phyloP scores from a whole-genome alignment of 2,797 vertebrate species.

The Falco biarmicus region DNA sequence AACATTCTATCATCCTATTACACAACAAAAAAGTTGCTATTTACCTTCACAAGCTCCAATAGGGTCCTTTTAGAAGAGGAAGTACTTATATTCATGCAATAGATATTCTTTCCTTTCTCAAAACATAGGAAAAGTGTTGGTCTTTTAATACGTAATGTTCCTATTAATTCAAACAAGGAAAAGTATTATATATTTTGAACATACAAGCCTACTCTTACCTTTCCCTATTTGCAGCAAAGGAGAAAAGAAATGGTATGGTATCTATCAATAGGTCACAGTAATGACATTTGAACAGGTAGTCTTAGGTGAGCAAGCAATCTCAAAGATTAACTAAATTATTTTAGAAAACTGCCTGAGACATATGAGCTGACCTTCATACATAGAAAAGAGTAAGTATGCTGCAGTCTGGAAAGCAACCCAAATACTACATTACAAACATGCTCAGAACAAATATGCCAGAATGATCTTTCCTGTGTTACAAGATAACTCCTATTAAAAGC shows the following conservation, averaged over 20 bases:
- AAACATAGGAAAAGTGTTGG: background rate
- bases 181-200: background rate
- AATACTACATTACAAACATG: background rate
- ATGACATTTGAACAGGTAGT: background rate
- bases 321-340: constrained; percentile 34
- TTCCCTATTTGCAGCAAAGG: background rate
- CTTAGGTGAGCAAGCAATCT: background rate
- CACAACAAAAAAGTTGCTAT: background rate
- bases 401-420: background rate
- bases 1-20: background rate
- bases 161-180: background rate
- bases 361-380: background rate
- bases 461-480: background rate
- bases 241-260: background rate
- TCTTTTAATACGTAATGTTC: background rate
- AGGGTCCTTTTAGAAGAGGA: background rate
- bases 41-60: background rate
- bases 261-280: background rate
- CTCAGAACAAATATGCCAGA: background rate
- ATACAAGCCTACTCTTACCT: background rate
- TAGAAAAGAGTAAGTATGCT: background rate
- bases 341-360: background rate
- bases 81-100: background rate
- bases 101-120: background rate
- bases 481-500: background rate